Percentiles rank a stretch among this genome's conserved stretches.
phyloP scores from a whole-genome alignment of 2,888 invertebrate genomes.

The Ichneumon xanthorius region DNA sequence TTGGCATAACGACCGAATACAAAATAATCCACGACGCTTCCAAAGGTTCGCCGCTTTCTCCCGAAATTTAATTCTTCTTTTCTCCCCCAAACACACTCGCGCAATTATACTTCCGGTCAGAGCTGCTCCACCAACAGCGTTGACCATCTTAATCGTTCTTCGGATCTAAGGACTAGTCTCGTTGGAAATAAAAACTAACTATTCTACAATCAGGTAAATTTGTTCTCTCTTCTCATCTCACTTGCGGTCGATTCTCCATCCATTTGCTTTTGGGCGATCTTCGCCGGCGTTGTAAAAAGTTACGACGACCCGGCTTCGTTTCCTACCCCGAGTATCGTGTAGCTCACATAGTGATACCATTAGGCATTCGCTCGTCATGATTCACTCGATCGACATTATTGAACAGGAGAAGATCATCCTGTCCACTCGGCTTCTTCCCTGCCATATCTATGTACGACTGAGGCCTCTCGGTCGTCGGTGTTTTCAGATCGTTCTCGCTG shows the following conservation, averaged over 20 bases:
- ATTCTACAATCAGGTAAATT: conserved; percentile 64
- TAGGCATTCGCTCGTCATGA: conserved; percentile 55
- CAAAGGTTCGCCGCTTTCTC: conserved; percentile 5
- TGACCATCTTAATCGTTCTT: conserved; percentile 14
- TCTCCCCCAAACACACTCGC: conserved; percentile 4
- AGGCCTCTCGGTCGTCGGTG: conserved; percentile 75
- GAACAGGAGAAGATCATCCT: conserved; percentile 76
- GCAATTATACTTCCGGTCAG: conserved; percentile 4
- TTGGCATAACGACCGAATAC: conserved; percentile 13
- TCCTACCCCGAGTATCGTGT: not conserved
- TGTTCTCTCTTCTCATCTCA: conserved; percentile 23
- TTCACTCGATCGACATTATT: conserved; percentile 70
- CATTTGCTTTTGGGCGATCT: not conserved
- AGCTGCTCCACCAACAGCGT: not conserved
- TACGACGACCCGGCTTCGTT: conserved; percentile 7
- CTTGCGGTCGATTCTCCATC: not conserved
- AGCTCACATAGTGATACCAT: conserved; percentile 53
- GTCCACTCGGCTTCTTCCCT: conserved; percentile 73
- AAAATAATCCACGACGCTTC: not conserved
- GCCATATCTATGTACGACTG: conserved; percentile 83
- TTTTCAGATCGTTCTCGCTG: conserved; percentile 80
- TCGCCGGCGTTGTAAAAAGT: not conserved
- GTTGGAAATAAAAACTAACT: conserved; percentile 54
- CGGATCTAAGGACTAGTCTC: conserved; percentile 59
- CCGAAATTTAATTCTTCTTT: conserved; percentile 5